Conservation (phyloP, 2,113 vertebrate species). For the Psammodynastes pulverulentus region DNA sequence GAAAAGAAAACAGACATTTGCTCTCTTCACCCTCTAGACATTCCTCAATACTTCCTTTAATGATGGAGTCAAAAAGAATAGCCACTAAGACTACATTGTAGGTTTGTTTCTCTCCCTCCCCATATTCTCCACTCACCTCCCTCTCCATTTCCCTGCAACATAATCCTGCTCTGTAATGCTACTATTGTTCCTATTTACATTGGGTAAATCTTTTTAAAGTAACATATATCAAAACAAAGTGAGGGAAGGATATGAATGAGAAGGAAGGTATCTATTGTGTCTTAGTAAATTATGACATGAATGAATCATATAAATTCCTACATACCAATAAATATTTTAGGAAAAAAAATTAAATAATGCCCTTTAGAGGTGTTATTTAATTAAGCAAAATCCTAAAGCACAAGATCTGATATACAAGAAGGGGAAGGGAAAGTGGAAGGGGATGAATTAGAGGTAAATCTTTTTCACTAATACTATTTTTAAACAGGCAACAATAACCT, state of each 20-base stretch:
- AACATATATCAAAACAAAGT: slow-evolving; percentile 63
- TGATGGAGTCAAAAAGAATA: slow-evolving; percentile 73
- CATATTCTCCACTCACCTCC: background rate
- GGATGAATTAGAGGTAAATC: background rate
- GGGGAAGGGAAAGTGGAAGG: background rate
- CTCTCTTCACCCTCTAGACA: slow-evolving; percentile 72
- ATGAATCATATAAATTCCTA: slow-evolving; percentile 66
- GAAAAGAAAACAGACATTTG: slow-evolving; percentile 78
- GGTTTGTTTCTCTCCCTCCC: slow-evolving; percentile 21
- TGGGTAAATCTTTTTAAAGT: slow-evolving; percentile 61
- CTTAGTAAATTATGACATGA: slow-evolving; percentile 67
- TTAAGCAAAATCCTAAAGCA: slow-evolving; percentile 23
- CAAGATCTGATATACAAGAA: background rate
- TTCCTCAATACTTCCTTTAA: slow-evolving; percentile 72
- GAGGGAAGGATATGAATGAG: slow-evolving; percentile 63
- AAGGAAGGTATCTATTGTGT: slow-evolving; percentile 52
- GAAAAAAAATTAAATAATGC: slow-evolving; percentile 67
- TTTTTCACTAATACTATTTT: background rate
- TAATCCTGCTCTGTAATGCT: slow-evolving; percentile 70
- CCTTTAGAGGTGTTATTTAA: slow-evolving; percentile 38
- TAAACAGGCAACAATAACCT: background rate
- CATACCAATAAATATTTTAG: slow-evolving; percentile 69
- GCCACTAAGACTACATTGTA: slow-evolving; percentile 64
- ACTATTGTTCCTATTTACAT: slow-evolving; percentile 73
- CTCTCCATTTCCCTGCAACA: slow-evolving; percentile 42